A percentile compares a stretch with the other conserved stretches of the same genome.
These are phyloP conservation scores for Accipiter cooperii DNA, from an alignment of 2,113 vertebrate genomes.

Conservation along the genomic window DNA sequence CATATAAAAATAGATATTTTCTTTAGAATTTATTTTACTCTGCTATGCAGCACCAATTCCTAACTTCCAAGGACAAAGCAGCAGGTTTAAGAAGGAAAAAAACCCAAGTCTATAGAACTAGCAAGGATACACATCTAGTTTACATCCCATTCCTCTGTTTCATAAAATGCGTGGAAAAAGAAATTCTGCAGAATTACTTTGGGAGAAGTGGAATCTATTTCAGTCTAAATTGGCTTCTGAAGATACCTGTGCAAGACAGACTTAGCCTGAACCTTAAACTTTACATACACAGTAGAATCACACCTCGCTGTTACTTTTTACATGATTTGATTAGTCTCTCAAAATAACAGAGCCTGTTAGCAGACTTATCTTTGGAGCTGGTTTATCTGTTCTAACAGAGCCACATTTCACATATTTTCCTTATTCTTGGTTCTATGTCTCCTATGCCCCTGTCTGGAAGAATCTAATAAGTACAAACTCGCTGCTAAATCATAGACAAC, in stretches of 20 bases:
- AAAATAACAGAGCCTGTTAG: neutral
- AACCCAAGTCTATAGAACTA: neutral
- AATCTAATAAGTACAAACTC: neutral
- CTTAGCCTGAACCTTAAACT: neutral
- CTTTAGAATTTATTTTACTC: neutral
- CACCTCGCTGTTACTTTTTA: neutral
- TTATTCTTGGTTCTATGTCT: neutral
- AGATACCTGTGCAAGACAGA: neutral
- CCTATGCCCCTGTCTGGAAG: neutral
- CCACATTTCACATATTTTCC: neutral
- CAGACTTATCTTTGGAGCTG: neutral
- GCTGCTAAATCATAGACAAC: neutral
- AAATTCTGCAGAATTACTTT: neutral
- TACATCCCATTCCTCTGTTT: neutral
- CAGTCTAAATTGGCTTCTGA: neutral
- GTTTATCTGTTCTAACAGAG: neutral
- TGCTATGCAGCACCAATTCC: neutral
- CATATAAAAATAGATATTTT: neutral
- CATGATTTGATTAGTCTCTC: neutral
- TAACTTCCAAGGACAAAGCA: neutral
- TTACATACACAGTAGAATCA: neutral
- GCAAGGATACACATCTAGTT: accelerated
- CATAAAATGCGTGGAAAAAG: neutral
- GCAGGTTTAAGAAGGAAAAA: neutral
- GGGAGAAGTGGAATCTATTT: neutral